A percentile compares a stretch with the other conserved stretches of the same genome.
phyloP scores from a whole-genome alignment of 2,797 vertebrate species.

The Loris lydekkerianus region DNA sequence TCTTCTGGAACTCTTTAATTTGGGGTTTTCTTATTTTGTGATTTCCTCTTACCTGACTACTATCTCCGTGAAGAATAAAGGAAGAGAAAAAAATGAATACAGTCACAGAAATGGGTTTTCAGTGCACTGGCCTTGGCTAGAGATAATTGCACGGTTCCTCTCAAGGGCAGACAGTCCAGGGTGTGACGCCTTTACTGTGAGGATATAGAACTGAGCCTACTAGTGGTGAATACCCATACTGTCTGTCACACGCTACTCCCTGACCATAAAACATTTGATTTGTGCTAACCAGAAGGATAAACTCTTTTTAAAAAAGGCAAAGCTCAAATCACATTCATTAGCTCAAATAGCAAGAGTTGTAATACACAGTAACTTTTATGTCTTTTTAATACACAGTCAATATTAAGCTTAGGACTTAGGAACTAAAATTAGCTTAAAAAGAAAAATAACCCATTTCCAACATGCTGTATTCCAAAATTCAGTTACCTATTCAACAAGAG shows the following conservation, averaged over 20 bases:
- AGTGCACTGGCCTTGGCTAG: neutral
- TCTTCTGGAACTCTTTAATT: neutral
- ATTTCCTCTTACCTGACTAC: neutral
- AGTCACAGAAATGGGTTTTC: neutral
- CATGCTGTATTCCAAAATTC: neutral
- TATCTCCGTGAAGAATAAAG: neutral
- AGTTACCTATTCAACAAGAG: neutral
- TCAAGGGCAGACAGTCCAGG: neutral
- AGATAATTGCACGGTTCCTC: neutral
- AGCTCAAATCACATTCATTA: neutral
- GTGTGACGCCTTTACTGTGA: neutral
- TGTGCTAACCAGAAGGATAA: neutral
- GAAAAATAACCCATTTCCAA: neutral
- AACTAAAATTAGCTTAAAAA: neutral
- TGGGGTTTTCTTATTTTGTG: neutral
- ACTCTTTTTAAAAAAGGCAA: rapidly evolving
- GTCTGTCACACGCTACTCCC: neutral
- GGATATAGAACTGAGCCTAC: neutral
- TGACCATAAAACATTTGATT: neutral
- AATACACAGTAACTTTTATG: neutral
- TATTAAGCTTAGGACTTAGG: neutral
- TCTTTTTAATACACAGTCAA: neutral
- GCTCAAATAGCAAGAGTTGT: neutral
- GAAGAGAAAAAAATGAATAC: neutral
- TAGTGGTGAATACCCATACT: neutral